Base-by-base conservation (phyloP, 2,113 vertebrate species). In the Gracilinanus agilis region DNA sequence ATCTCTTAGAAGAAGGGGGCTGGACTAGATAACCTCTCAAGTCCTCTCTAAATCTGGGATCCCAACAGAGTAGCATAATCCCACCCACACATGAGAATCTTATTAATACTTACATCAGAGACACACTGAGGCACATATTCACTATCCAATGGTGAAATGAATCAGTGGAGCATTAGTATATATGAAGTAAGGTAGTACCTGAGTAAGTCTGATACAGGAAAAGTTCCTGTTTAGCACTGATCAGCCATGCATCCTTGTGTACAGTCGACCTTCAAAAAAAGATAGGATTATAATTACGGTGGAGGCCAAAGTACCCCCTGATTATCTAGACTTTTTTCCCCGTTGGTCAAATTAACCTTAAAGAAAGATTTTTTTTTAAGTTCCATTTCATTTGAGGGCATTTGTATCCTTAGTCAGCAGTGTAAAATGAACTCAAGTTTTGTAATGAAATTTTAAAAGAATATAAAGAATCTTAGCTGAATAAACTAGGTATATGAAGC, bases 171-270 rank as follows among this genome's bases (percentile, higher is more conserved):
- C 61, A 34, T 67, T 67, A 67, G 29, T 11, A n/a, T 23, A 40
- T 10, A 1, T 44, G 8, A 83, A 67, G 53, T 4, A 34, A 44
- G 13, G 29, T 0, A 24, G 24, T 98, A 99, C 98, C 99, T 98
- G 99, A 92, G 90, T 98, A 88, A 0, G 98, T 99, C 21, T 99
- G 99, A 44, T 98, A 98, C 94, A 99, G 93, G 94, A 99, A 99
- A 88, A 99, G 98, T 0, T 99, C 98, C 92, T 98, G 98, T 55
- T 98, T 98, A 24, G 98, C 99, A 94, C 98, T 99, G 97, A 99
- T 95, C 54, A 98, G 98, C 99, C 99, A 99, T 27, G 98, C 98
- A 24, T 55, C 90, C 96, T 98, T 99, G 89, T 98, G 95, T 3
- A 98, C 92, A 40, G 95, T 61, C 29, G 99, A 98, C 97, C 99